Evolutionary conservation across 1,140 invertebrate species (phyloP).

Genomic region (Ridgeia piscesae): DNA sequence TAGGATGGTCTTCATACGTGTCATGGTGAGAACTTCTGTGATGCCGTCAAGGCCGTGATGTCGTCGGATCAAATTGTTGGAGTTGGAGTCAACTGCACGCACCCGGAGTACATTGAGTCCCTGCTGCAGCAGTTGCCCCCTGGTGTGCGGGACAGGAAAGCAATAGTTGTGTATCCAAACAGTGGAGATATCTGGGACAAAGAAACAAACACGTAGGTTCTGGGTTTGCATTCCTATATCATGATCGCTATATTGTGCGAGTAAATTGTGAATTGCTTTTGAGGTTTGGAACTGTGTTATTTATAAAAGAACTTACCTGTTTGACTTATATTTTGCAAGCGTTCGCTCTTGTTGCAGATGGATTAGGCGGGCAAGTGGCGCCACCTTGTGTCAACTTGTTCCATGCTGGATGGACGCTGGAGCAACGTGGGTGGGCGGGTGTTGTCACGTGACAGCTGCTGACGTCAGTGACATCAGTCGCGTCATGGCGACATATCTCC

Average conservation of each 20-base stretch:
- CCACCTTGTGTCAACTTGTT: slow-evolving; percentile 65
- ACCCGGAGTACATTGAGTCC: slow-evolving; percentile 64
- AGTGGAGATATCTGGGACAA: slow-evolving; percentile 67
- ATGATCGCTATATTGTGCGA: not conserved
- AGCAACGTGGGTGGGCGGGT: slow-evolving; percentile 75
- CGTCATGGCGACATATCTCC: not conserved
- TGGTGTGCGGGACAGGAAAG: slow-evolving; percentile 46
- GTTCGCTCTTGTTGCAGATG: not conserved
- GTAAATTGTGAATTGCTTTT: no score
- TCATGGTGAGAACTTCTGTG: slow-evolving; percentile 71
- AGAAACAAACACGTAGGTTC: slow-evolving; percentile 48
- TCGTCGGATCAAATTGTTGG: slow-evolving; percentile 72
- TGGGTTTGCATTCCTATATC: not conserved
- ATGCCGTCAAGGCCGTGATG: slow-evolving; percentile 61
- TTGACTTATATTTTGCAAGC: not conserved
- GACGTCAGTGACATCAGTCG: not conserved
- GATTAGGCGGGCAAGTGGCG: slow-evolving; percentile 37
- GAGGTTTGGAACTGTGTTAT: no score
- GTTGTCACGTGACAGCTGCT: slow-evolving; percentile 73
- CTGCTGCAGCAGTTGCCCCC: slow-evolving; percentile 62
- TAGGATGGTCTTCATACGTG: slow-evolving; percentile 49
- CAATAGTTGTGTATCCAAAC: slow-evolving; percentile 73
- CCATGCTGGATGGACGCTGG: slow-evolving; percentile 71
- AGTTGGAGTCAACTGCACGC: slow-evolving; percentile 84
- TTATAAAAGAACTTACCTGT: not conserved